Percentiles rank a stretch among this genome's conserved stretches.
Evolutionary conservation across 2,797 vertebrate genomes (phyloP).

Genomic region (Aselliscus stoliczkanus): DNA sequence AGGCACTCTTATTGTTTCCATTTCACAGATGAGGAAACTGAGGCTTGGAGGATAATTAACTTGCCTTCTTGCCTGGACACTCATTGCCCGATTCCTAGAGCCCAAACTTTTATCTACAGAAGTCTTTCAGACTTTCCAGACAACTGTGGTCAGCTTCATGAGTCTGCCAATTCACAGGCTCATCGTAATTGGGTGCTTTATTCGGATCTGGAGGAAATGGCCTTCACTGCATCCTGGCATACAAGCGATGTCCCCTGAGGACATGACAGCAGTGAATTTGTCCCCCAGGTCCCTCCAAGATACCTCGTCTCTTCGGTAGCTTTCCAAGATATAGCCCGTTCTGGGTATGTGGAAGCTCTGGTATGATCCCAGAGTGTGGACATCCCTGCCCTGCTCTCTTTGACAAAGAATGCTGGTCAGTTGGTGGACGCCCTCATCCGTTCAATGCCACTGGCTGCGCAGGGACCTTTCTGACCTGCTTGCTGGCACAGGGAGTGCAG

Average conservation of each 20-base stretch:
- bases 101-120: background rate
- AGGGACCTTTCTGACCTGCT: slow-evolving; percentile 26
- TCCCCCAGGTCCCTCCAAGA: slow-evolving; percentile 40
- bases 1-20: background rate
- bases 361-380: background rate
- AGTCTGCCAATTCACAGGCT: background rate
- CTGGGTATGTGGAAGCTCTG: background rate
- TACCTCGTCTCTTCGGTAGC: slow-evolving; percentile 31
- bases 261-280: slow-evolving; percentile 66
- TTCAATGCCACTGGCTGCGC: slow-evolving; percentile 25
- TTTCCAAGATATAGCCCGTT: background rate
- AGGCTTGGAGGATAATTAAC: background rate
- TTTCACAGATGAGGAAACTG: slow-evolving; percentile 31
- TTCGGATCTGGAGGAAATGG: slow-evolving; percentile 5
- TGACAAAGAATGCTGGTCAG: background rate
- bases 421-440: background rate
- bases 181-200: background rate
- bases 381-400: background rate
- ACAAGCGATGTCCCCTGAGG: slow-evolving; percentile 60
- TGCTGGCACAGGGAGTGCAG: background rate
- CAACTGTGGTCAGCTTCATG: background rate
- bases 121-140: background rate
- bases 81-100: background rate
- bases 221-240: background rate
- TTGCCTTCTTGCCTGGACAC: background rate